These are phyloP conservation scores for Zosterops lateralis DNA, from an alignment of 2,113 vertebrate species.

Conservation along the genomic window DNA sequence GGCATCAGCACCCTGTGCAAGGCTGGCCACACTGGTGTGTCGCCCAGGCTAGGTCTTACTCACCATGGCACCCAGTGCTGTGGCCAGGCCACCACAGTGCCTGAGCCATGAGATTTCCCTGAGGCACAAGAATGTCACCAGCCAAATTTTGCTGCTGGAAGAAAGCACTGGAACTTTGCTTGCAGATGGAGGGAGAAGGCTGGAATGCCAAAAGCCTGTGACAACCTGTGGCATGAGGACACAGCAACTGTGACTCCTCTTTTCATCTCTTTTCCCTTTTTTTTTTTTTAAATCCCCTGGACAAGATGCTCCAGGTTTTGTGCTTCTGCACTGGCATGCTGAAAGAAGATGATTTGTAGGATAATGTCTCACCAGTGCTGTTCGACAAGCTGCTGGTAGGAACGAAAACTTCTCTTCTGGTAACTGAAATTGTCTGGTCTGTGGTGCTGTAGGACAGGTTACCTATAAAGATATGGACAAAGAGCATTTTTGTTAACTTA, in stretches of 20 bases:
- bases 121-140: rapidly evolving
- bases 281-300: not conserved
- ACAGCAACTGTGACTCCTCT: not conserved
- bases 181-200: not conserved
- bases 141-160: not conserved
- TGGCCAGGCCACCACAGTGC: rapidly evolving
- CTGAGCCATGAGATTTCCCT: rapidly evolving
- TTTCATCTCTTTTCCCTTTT: not conserved
- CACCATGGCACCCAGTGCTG: rapidly evolving
- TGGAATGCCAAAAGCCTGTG: not conserved
- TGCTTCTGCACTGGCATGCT: not conserved
- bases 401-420: not conserved
- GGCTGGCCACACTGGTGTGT: not conserved
- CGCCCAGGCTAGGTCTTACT: not conserved
- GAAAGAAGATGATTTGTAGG: not conserved
- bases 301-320: rapidly evolving
- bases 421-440: not conserved
- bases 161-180: not conserved
- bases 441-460: not conserved
- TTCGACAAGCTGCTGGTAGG: not conserved
- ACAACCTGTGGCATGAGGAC: rapidly evolving
- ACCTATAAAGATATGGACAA: not conserved
- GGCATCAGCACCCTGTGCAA: not conserved
- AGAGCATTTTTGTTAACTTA: not conserved
- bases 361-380: not conserved